phyloP scores from a whole-genome alignment of 2,113 vertebrate species.

The Cyanocitta stelleri region DNA sequence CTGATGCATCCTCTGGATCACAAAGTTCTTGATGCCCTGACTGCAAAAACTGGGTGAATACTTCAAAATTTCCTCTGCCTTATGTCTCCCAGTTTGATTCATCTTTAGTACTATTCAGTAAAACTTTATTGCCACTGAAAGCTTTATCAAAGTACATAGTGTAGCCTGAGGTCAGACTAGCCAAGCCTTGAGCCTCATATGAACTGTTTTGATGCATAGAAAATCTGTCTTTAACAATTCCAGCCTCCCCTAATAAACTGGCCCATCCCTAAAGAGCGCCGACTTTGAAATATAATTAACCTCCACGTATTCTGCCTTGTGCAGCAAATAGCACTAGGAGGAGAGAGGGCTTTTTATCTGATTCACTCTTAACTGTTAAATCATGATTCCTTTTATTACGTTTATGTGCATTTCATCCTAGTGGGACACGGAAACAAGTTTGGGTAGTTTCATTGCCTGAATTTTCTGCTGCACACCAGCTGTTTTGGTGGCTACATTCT shows the following conservation, averaged over 20 bases:
- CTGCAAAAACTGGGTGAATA: neutral
- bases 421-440: neutral
- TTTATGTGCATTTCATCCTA: constrained; percentile 19
- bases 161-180: constrained; percentile 40
- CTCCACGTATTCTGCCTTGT: neutral
- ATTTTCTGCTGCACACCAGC: constrained; percentile 2
- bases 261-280: constrained; percentile 18
- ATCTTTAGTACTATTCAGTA: constrained; percentile 31
- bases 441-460: neutral
- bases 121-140: constrained; percentile 51
- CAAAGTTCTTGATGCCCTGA: neutral
- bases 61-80: neutral
- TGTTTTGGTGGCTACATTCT: neutral
- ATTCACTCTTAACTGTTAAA: constrained; percentile 2
- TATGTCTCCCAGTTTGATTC: constrained; percentile 22
- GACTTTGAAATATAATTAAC: constrained; percentile 38
- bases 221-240: constrained; percentile 39
- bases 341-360: neutral
- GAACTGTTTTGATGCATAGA: constrained; percentile 35
- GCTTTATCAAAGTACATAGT: constrained; percentile 30
- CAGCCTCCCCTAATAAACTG: constrained; percentile 29
- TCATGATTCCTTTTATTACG: neutral
- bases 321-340: neutral
- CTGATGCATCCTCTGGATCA: neutral
- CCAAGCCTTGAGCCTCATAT: neutral